A percentile compares a stretch with the other conserved stretches of the same genome.
These are phyloP conservation scores for Biston betularia DNA, from an alignment of 2,888 invertebrate genomes.

Conservation along the genomic window DNA sequence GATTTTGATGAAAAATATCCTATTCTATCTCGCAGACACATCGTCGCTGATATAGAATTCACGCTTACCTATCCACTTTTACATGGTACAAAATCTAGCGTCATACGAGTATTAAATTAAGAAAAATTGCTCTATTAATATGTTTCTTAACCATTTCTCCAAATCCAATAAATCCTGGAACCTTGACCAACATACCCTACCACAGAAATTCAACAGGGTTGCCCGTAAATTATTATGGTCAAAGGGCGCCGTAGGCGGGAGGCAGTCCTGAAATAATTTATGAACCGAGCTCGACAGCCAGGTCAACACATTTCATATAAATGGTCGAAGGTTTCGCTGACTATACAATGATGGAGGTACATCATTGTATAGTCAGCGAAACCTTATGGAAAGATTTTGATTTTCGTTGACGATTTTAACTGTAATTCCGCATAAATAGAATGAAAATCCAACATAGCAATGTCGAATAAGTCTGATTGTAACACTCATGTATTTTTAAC, in stretches of 20 bases:
- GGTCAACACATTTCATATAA: constrained; percentile 49
- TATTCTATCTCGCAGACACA: too few relatives aligned
- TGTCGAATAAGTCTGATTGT: too few relatives aligned
- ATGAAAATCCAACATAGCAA: too few relatives aligned
- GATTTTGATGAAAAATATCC: too few relatives aligned
- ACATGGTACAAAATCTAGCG: too few relatives aligned
- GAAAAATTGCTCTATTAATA: background rate
- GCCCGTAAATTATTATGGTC: constrained; percentile 33
- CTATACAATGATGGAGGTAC: background rate
- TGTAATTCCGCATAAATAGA: too few relatives aligned
- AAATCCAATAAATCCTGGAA: constrained; percentile 20
- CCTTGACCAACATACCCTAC: constrained; percentile 27
- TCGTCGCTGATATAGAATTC: too few relatives aligned
- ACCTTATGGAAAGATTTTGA: background rate
- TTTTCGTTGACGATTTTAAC: too few relatives aligned
- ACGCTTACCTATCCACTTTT: too few relatives aligned
- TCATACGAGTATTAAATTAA: too few relatives aligned
- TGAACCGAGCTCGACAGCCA: constrained; percentile 35
- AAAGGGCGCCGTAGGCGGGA: constrained; percentile 39
- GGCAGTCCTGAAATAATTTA: constrained; percentile 54
- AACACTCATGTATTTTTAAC: too few relatives aligned
- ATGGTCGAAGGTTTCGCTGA: constrained; percentile 37
- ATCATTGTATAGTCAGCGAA: too few relatives aligned
- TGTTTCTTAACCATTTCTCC: constrained; percentile 1
- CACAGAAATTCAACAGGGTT: constrained; percentile 33